Base-by-base conservation (phyloP, 2,797 vertebrate species). In the Enteromius afrohamiltoni region DNA sequence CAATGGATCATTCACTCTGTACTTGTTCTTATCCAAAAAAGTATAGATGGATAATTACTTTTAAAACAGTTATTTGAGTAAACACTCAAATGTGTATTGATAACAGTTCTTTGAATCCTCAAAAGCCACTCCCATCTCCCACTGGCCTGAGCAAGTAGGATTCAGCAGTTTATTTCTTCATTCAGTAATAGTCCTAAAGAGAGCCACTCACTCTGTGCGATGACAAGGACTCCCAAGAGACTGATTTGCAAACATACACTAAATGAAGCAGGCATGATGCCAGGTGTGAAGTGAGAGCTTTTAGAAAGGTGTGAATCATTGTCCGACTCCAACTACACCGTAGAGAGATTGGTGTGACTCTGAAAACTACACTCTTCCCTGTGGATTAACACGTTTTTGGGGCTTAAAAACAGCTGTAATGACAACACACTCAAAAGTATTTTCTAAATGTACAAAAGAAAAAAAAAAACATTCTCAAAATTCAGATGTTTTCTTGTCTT, bases 281-380 rank as follows among this genome's bases (percentile, higher is more conserved):
- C 64, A 77, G 16, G 53, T 81, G 84, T 78, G 74, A 79, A 77
- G 4, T 73, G n/a, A 60, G 65, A 47, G 65, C 80, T 82, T 87
- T 83, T 67, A 79, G n/a, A 85, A 58, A 65, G 53, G 77, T 76
- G 77, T 77, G 78, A 87, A 68, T 47, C 76, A 13, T 53, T 60
- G n/a, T 82, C 40, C 49, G 2, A 13, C 60, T 70, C 68, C 16
- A 77, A 77, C 3, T 40, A 9, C n/a, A 10, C 65, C 19, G 45
- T 13, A 7, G 65, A 71, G 65, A 77, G 47, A 68, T 37, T 47
- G 74, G 75, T 13, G 19, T 45, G 31, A 77, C 60, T 40, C 42
- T 26, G 34, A 82, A 76, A 65, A 68, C 81, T 68, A 68, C 73
- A 29, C 3, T 55, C 71, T 42, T 69, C 81, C 81, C 47, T 4